Evolutionary conservation across 2,113 vertebrate genomes (phyloP).

Genomic region (Pleuronectes platessa): DNA sequence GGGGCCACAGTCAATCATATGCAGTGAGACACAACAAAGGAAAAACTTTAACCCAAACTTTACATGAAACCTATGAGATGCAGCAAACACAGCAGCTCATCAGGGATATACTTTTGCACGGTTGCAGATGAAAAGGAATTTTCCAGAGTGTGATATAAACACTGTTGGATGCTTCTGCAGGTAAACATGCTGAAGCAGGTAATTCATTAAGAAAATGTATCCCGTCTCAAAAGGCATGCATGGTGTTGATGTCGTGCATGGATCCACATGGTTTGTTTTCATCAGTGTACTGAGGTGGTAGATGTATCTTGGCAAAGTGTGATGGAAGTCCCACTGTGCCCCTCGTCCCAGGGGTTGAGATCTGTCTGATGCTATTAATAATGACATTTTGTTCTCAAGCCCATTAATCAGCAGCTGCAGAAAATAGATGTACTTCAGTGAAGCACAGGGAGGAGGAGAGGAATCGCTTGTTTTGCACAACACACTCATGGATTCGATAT

Average conservation of each 20-base stretch:
- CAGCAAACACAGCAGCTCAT: too few relatives aligned
- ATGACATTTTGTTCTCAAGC: conserved; percentile 46
- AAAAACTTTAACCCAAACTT: too few relatives aligned
- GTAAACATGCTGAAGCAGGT: background rate
- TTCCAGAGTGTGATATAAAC: background rate
- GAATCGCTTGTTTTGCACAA: conserved; percentile 59
- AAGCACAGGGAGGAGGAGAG: conserved; percentile 9
- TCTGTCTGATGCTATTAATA: conserved; percentile 64
- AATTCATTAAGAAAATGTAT: conserved; percentile 9
- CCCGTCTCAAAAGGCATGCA: conserved; percentile 18
- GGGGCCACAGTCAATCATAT: background rate
- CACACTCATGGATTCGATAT: conserved; percentile 34
- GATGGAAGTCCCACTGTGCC: conserved; percentile 46
- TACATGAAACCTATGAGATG: background rate
- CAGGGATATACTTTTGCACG: background rate
- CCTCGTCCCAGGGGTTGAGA: conserved; percentile 35
- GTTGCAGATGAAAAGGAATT: background rate
- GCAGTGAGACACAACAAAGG: too few relatives aligned
- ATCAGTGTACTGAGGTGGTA: conserved; percentile 18
- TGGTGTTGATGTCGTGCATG: conserved; percentile 11
- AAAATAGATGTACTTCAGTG: conserved; percentile 50
- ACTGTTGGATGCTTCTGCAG: conserved; percentile 9
- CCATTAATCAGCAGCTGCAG: conserved; percentile 60
- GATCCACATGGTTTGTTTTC: conserved; percentile 44
- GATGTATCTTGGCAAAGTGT: conserved; percentile 46